Base-by-base conservation (phyloP, 2,797 vertebrate genomes). In the Bryconaethiops microstoma region DNA sequence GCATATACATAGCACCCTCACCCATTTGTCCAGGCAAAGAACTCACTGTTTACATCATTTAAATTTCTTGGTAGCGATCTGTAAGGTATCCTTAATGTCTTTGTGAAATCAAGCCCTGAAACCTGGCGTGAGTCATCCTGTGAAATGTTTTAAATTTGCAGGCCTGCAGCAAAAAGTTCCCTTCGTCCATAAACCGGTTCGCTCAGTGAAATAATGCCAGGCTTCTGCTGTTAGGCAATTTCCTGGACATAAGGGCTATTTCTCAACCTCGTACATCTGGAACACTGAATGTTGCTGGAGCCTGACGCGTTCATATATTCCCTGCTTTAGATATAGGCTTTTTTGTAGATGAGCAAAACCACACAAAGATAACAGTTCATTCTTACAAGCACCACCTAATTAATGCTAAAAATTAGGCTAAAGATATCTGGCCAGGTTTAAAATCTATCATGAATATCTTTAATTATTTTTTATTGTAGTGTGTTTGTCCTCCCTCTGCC, bases 181-280 rank as follows among this genome's bases (percentile, higher is more conserved):
- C 45, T 48, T 10, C 12, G 40, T 48, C n/a, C 14, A 9, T 69
- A 70, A 70, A 70, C 1, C 10, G n/a, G 14, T 71, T 71, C 54
- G 48, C 69, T 71, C 69, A 50, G 14, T 9, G 35, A 71, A 71
- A 54, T n/a, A 52, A 71, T 52, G 25, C 45, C 25, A 54, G 48
- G 4, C 13, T 54, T 25, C 7, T 39, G 14, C 7, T 71, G 25
- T 71, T 71, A 17, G 48, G 48, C 21, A 71, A 54, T 25, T 54
- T 71, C 48, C 69, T 54, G 48, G 25, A 54, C 50, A 54, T 40
- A 17, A 1, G 6, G 14, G n/a, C 25, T 50, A 54, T 71, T 71
- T 7, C 48, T 17, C 23, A 71, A 35, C 48, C 60, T 14, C 14
- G 17, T 29, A 54, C 50, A 71, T 71, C 48, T 54, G 23, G 48